phyloP scores from a whole-genome alignment of 2,113 vertebrate species.

The Saguinus midas region DNA sequence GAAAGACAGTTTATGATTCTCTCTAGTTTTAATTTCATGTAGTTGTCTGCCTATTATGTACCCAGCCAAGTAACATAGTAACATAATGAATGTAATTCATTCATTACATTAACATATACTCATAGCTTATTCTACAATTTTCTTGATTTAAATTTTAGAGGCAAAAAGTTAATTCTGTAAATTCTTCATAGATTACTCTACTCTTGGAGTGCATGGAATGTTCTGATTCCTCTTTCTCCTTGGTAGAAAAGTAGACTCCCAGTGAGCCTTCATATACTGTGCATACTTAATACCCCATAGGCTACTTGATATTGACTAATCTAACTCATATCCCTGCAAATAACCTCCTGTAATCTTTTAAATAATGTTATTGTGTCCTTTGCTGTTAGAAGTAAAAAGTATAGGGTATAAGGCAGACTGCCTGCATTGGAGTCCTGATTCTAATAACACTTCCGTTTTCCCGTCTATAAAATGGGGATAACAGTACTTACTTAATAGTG shows the following conservation, averaged over 20 bases:
- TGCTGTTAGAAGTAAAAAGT: background rate
- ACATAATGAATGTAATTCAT: background rate
- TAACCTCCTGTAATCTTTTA: background rate
- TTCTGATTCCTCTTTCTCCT: conserved; percentile 3
- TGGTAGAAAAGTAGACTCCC: background rate
- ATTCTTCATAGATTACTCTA: background rate
- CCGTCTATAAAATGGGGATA: background rate
- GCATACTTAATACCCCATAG: background rate
- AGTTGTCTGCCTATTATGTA: background rate
- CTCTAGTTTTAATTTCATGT: background rate
- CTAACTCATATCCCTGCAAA: background rate
- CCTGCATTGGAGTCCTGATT: background rate
- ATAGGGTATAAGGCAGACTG: background rate
- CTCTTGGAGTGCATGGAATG: background rate
- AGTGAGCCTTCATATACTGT: background rate
- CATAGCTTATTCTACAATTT: background rate
- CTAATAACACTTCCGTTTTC: background rate
- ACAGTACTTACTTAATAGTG: background rate
- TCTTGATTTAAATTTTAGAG: conserved; percentile 16
- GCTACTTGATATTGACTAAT: background rate
- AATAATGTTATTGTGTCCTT: background rate
- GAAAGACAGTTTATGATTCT: background rate
- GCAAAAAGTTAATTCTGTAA: background rate
- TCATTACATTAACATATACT: background rate
- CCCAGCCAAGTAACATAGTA: background rate